Base-by-base conservation (phyloP, 2,888 invertebrate genomes). In the Xestia xanthographa region DNA sequence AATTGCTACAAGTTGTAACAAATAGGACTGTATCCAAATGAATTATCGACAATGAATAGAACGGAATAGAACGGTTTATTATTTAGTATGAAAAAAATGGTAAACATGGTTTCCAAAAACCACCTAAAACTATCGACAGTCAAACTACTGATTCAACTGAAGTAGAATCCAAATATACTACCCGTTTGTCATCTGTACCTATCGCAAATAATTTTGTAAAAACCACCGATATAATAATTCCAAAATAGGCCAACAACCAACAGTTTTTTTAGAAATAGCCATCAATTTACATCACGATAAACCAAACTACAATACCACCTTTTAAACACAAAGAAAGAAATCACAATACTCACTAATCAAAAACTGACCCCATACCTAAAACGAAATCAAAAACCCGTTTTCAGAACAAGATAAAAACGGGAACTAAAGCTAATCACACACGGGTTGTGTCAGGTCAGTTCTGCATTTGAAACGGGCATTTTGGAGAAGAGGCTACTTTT, bases 401-500 rank as follows among this genome's bases (percentile, higher is more conserved):
- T 29, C 29, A n/a, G 22, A 63, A 73, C 26, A 29, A 76, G 43
- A 67, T 43, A 26, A 58, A 72, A 72, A 70, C 20, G 5, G n/a
- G 34, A 72, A 22, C 58, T 48, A 53, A 43, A 73, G 48, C 29
- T 74, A 78, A 72, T 48, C 26, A 53, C 58, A 50, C 26, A 66
- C 60, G 80, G 80, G 82, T 93, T 93, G 92, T 78, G 92, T 90
- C 85, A 92, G 93, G 93, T 93, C 93, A 93, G 94, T 93, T 72
- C 80, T 83, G 83, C 82, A 88, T 90, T 90, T 88, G 85, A 90
- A 90, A 88, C 90, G 90, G 91, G 87, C 87, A 93, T 93, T 93
- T 95, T 91, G 89, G 90, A 93, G 92, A 92, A 92, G 90, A 91
- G 92, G 87, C 88, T 91, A 91, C 91, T 92, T 94, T 94, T 93